These are phyloP conservation scores for Trachythela sp. DNA, from an alignment of 64 coral and sea anemone genomes.

Conservation along the genomic window DNA sequence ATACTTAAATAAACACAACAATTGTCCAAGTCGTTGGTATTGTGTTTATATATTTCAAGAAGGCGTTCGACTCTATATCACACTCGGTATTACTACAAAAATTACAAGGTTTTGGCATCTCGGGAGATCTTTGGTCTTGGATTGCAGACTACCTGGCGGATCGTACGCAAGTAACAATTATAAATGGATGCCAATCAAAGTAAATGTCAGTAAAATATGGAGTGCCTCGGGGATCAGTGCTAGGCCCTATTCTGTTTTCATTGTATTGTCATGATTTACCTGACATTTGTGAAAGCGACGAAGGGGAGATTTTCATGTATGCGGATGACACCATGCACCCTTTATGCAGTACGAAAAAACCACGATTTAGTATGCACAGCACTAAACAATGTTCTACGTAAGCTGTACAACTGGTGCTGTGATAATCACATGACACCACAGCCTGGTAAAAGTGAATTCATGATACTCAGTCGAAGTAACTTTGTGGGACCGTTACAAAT, in stretches of 20 bases:
- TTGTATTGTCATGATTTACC: background rate
- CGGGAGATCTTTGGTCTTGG: background rate
- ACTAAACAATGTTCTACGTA: background rate
- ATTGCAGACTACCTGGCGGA: background rate
- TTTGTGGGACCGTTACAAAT: background rate
- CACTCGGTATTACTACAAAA: background rate
- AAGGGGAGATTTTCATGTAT: background rate
- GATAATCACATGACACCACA: background rate
- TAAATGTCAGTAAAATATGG: background rate
- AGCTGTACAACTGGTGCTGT: background rate
- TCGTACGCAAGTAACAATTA: background rate
- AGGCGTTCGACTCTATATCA: conserved; percentile 22
- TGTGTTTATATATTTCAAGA: conserved; percentile 23
- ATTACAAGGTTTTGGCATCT: conserved; percentile 27
- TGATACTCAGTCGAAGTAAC: background rate
- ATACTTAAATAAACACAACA: too few relatives aligned
- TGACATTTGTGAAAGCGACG: background rate
- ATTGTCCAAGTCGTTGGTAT: conserved; percentile 12
- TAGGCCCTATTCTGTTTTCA: background rate
- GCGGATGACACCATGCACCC: background rate
- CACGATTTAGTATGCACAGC: background rate
- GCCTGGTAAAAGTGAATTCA: background rate
- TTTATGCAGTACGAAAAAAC: background rate
- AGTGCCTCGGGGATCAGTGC: too few relatives aligned
- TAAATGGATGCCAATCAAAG: conserved; percentile 1